Evolutionary conservation across 2,113 vertebrate species (phyloP), one percentile per base, ranked within the genome.

Genomic region (Aythya baeri): DNA sequence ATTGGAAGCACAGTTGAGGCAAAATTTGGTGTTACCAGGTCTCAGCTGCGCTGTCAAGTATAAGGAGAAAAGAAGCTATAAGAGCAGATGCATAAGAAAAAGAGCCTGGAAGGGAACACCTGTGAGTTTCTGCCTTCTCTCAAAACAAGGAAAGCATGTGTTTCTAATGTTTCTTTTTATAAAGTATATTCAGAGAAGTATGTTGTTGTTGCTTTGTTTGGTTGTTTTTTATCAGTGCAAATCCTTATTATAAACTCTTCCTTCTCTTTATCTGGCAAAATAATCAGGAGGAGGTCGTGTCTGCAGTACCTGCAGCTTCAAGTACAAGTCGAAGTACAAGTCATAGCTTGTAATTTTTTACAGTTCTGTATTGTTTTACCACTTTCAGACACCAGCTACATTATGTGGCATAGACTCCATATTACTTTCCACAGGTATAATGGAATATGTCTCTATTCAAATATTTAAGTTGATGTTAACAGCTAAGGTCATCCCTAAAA

Each of bases 351-450:
- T 41, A 91, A 81, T 50, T 17, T 91, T 96, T 94, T 93, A 88
- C 73, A 88, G 6, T 74, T 32, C 57, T 81, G 18, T 90, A 57
- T 67, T 93, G 80, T 90, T 97, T 96, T 81, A 88, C 29, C 52
- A 75, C 55, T 76, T 87, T 85, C 55, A 73, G 74, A n/a, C 17
- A 38, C 43, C 4, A 5, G 34, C 17, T 81, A 57, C 10, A 49
- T 77, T 76, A 43, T 68, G 43, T 29, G 32, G 13, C 36, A 81
- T 57, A 86, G 6, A 8, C 1, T 43, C 21, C 2, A 1, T 75
- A 61, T 74, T 91, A 43, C 52, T 90, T 86, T 90, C 46, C 79
- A 81, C 13, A n/a, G 9, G 11, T 52, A 32, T 13, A 38, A 25
- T 61, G 20, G 74, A 80, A 57, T 2, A 0, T 17, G 14, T 61